Evolutionary conservation across 2,888 invertebrate genomes (phyloP), one percentile per base, ranked within the genome.

Genomic region (Blomia tropicalis): DNA sequence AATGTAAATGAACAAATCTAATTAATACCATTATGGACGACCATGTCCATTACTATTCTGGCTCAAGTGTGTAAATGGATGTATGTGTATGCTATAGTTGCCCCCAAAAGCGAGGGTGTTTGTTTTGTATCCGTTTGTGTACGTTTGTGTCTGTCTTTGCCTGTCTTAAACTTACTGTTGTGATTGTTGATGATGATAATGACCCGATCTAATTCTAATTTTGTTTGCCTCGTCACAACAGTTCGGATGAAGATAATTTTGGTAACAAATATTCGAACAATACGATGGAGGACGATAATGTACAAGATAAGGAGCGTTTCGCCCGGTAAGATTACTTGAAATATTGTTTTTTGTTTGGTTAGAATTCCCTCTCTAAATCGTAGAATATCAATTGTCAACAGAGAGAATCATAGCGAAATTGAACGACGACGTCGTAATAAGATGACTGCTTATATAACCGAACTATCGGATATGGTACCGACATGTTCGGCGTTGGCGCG

Each of bases 381-480:
- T 30, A 29, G 22, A 54, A 54, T 54, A 19, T 54, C 17, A 36
- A 25, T 22, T 17, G 58, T 61, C 7, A 69, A 17, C 77, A 87
- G 95, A 75, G 95, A 95, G 80, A 95, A 95, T 75, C 95, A 96
- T 78, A 93, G 93, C 77, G 95, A 96, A 78, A 98, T 98, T 75
- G 98, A 98, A 77, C 82, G 98, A 70, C 82, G 96, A 70, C 81
- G 98, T 70, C 82, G 98, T 70, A 96, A 96, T 81, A 98, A 98
- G 84, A 98, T 98, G 98, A 95, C 96, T 70, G 91, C 95, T 69
- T 98, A 98, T 78, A 96, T 98, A 76, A 95, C 95, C 73, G 96
- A 98, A 79, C 80, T 98, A 71, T 95, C 93, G 69, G 96, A 96
- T 78, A 96, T 98, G 96, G 95, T 96, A 73, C 96, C 96, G 72